Evolutionary conservation across 2,113 vertebrate genomes (phyloP), one percentile per base, ranked within the genome.

Genomic region (Clinocottus analis): DNA sequence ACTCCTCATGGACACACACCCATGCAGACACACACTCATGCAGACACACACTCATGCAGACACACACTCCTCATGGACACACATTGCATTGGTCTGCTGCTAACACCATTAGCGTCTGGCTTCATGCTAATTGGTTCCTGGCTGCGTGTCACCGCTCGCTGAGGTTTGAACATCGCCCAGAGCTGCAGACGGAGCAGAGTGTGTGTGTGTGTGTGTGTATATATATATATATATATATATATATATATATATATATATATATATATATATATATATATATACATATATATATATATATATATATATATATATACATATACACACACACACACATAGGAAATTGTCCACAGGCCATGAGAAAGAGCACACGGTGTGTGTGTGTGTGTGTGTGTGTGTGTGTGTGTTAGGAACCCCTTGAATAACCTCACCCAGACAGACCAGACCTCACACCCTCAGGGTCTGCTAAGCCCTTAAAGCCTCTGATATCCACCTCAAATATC

Each of bases 121-220:
- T 90, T 87, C 88, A 68, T 7, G 41, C 62, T 91, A 89, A 91
- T 88, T 87, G 89, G 87, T 89, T 91, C 85, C 85, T 85, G 85
- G 82, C 80, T 80, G 62, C 82, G 82, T 90, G 90, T 91, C 84
- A 85, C 85, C 63, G 43, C 86, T 81, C 91, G 88, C 84, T 89
- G 88, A 92, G 84, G 86, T 85, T 87, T 92, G 82, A 89, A 87
- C 85, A 83, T 85, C 21, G 85, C 87, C 86, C 73, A 65, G 55
- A 85, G 91, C 89, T 82, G 75, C n/a, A n/a, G n/a, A n/a, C n/a
- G n/a, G n/a, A n/a, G n/a, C n/a, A n/a, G n/a, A n/a, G n/a, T n/a
- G n/a, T n/a, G n/a, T n/a, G n/a, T n/a, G n/a, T n/a, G n/a, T n/a
- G n/a, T n/a, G n/a, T n/a, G n/a, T n/a, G n/a, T n/a, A n/a, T n/a